Conservation (phyloP, 2,888 invertebrate species). For the Habroteleia sp. region DNA sequence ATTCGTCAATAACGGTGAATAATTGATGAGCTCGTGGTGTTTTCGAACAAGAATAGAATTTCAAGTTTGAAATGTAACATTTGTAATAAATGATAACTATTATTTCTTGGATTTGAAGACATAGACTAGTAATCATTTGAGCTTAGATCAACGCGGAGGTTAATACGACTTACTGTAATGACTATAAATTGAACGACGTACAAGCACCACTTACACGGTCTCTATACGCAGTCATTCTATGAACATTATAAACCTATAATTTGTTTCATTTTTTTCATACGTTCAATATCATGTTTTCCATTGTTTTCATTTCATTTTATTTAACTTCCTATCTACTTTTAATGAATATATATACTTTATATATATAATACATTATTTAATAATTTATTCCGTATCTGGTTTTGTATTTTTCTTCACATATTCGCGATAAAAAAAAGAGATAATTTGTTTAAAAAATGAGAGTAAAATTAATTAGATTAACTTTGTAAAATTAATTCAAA, state of each 20-base stretch:
- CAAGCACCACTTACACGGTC: slow-evolving; percentile 33
- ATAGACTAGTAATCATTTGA: slow-evolving; percentile 44
- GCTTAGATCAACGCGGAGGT: slow-evolving; percentile 54
- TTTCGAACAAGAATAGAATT: slow-evolving; percentile 37
- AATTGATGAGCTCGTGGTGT: slow-evolving; percentile 22
- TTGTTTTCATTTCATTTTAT: not conserved
- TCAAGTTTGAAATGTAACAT: slow-evolving; percentile 39
- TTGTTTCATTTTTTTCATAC: slow-evolving; percentile 9
- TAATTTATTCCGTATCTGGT: too few species aligned
- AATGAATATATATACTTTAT: too few species aligned
- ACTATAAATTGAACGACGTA: slow-evolving; percentile 38
- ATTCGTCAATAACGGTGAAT: slow-evolving; percentile 39
- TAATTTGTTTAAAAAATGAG: too few species aligned
- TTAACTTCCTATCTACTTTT: not conserved
- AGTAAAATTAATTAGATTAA: too few species aligned
- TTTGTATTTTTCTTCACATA: too few species aligned
- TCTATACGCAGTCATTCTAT: slow-evolving; percentile 28
- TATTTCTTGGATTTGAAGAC: slow-evolving; percentile 42
- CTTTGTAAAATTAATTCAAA: too few species aligned
- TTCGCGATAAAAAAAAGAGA: too few species aligned
- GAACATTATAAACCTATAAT: slow-evolving; percentile 38
- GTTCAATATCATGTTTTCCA: slow-evolving; percentile 19
- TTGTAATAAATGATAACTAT: slow-evolving; percentile 46
- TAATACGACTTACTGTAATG: slow-evolving; percentile 49
- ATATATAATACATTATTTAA: too few species aligned